Conservation (phyloP, 1,140 invertebrate genomes). For the Stenopsyche tienmushanensis region DNA sequence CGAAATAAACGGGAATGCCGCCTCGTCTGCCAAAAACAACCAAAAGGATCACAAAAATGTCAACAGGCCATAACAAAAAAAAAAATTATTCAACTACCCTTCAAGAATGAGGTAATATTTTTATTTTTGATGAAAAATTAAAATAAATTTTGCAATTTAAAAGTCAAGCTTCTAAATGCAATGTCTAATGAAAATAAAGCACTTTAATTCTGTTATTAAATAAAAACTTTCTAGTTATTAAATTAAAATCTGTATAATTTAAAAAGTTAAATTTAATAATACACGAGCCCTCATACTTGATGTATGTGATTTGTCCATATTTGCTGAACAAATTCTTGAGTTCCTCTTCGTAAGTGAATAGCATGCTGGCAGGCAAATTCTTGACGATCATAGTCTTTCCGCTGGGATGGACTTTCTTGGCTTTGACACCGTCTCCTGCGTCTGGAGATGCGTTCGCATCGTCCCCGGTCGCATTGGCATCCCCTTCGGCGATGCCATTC, state of each 20-base stretch:
- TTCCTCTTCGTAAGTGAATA: constrained; percentile 27
- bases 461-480: background rate
- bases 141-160: too few relatives aligned
- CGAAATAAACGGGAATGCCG: constrained; percentile 12
- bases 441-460: background rate
- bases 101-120: too few relatives aligned
- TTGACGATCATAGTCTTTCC: constrained; percentile 26
- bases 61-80: too few relatives aligned
- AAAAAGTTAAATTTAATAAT: too few relatives aligned
- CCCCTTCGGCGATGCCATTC: background rate
- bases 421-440: background rate
- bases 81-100: too few relatives aligned
- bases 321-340: constrained; percentile 2
- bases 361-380: constrained; percentile 20
- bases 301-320: constrained; percentile 23
- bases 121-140: too few relatives aligned
- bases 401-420: constrained; percentile 18
- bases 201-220: too few relatives aligned
- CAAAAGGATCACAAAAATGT: too few relatives aligned
- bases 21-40: constrained; percentile 17
- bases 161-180: too few relatives aligned
- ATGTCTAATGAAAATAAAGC: too few relatives aligned
- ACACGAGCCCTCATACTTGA: constrained; percentile 10
- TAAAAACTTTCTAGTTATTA: background rate
- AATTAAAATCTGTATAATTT: too few relatives aligned